Evolutionary conservation across 92 coral and sea anemone species (phyloP), one percentile per base, ranked within the genome.

Genomic region (Zoanthus gigantus): DNA sequence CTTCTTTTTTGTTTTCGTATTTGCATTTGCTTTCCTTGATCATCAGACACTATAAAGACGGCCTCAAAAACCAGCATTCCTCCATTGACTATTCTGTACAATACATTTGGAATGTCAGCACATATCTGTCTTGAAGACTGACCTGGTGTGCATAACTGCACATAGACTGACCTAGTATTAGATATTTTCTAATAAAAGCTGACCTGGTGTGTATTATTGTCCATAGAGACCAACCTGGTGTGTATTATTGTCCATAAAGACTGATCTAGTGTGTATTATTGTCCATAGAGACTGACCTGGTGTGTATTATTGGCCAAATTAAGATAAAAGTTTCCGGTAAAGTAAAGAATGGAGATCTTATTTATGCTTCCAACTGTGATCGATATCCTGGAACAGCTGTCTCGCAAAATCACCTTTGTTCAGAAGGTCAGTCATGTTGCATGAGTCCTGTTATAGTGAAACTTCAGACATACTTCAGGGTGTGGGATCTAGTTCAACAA

Each of bases 231-330:
- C 4, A 4, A 37, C 0, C 42, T 37, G 42, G 42, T 37, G 42
- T 4, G 42, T 37, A 37, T 37, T 2, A 37, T 4, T 37, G 42
- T 37, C 42, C 2, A 37, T 37, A 37, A 2, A 37, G 42, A 37
- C 42, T 37, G 42, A 37, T 4, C 42, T 37, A 4, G 42, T 37
- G 50, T 15, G 47, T 60, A 17, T 4, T 57, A 17, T 0, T 66
- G 4, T 9, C 58, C n/a, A 63, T 15, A 95, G 98, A 91, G 44
- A 91, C 93, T 18, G 98, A 95, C 85, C 84, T 93, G 79, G 98
- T 95, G 42, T 95, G 98, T 34, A 88, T 95, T 66, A 93, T 95
- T 56, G 98, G 98, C 13, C 94, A 95, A 87, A 94, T 95, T 16
- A 71, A 93, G n/a, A 95, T 95, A 14, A 95, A 95, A 85, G 96